Conservation (phyloP, 2,888 invertebrate species). For the Tortrix viridana region DNA sequence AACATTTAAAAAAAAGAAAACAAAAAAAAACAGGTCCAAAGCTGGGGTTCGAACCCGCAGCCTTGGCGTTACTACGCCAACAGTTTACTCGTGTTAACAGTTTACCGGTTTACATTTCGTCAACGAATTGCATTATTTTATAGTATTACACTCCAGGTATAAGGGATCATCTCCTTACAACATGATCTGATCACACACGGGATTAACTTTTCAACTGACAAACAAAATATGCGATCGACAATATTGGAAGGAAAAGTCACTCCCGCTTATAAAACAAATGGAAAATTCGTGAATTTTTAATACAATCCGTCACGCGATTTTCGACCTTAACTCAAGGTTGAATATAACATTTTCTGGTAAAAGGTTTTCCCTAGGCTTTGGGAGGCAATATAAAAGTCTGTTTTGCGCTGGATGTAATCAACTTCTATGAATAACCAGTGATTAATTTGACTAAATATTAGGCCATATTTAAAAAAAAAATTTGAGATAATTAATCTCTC, state of each 20-base stretch:
- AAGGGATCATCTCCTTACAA: no score
- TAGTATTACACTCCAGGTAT: no score
- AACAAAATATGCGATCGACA: conserved; percentile 33
- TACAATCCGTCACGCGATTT: conserved; percentile 1
- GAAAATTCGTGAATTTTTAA: conserved; percentile 30
- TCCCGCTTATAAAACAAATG: conserved; percentile 33
- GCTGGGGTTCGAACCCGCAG: no score
- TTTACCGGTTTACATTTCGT: no score
- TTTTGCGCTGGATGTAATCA: conserved; percentile 15
- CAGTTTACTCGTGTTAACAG: no score
- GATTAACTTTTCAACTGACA: conserved; percentile 35
- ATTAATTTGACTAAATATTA: background rate
- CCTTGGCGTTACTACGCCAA: no score
- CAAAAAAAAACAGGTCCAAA: no score
- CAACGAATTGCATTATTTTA: no score
- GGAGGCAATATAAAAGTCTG: conserved; percentile 21
- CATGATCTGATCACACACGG: background rate
- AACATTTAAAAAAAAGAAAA: no score
- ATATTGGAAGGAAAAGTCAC: conserved; percentile 29
- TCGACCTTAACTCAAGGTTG: background rate
- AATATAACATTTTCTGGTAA: conserved; percentile 1
- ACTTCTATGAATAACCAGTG: conserved; percentile 3
- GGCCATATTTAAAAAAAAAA: no score
- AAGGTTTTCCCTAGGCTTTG: conserved; percentile 6
- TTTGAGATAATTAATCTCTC: no score